Evolutionary conservation across 2,888 invertebrate species (phyloP).

Genomic region (Hipparchia sbordonii): DNA sequence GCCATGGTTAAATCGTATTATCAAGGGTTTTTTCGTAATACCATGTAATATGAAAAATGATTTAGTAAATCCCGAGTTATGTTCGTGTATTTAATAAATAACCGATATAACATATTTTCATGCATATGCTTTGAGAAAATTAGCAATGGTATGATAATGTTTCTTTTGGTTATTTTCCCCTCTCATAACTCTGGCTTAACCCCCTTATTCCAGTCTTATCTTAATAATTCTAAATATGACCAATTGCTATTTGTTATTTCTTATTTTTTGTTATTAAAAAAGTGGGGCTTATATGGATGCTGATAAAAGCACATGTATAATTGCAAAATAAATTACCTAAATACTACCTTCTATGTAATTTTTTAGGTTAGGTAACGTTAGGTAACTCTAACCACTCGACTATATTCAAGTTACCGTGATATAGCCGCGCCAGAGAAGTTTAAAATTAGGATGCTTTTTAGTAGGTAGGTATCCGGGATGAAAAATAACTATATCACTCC

Average conservation of each 20-base stretch:
- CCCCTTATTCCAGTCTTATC: conserved; percentile 8
- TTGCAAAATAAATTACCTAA: too few species aligned
- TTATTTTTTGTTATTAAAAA: not conserved
- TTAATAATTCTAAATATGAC: conserved; percentile 5
- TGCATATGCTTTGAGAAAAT: conserved; percentile 19
- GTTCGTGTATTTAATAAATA: conserved; percentile 31
- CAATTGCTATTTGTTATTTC: conserved; percentile 2
- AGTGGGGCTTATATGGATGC: not conserved
- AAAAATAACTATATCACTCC: too few species aligned
- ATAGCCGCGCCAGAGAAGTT: too few species aligned
- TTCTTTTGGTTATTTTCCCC: conserved; percentile 16
- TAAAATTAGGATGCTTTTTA: too few species aligned
- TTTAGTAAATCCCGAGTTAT: conserved; percentile 34
- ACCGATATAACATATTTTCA: conserved; percentile 27
- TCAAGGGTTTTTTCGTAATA: conserved; percentile 30
- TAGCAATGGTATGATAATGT: conserved; percentile 13
- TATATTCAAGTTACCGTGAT: too few species aligned
- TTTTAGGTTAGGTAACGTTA: too few species aligned
- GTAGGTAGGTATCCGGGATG: too few species aligned
- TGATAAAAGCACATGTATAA: not conserved
- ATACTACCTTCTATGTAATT: too few species aligned
- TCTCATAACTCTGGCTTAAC: conserved; percentile 15
- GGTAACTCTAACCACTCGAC: too few species aligned
- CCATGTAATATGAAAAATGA: conserved; percentile 30
- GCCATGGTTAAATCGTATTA: conserved; percentile 38